phyloP scores from a whole-genome alignment of 2,888 invertebrate species.

The Scaptomyza parva region DNA sequence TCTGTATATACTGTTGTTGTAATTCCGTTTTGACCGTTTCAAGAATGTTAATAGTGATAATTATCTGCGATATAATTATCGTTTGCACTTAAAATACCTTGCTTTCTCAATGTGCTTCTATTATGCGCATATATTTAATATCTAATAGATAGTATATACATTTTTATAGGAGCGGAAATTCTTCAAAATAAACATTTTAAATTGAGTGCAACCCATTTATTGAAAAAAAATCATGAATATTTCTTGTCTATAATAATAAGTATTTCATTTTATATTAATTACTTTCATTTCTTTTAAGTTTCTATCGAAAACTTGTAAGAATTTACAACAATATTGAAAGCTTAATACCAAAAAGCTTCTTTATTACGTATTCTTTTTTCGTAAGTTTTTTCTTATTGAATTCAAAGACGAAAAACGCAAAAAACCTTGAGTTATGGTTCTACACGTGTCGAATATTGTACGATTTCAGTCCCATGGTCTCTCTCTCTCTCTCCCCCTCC shows the following conservation, averaged over 20 bases:
- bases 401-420: background rate
- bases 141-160: background rate
- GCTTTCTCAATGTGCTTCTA: background rate
- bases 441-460: slow-evolving; percentile 33
- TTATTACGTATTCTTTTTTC: background rate
- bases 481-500: background rate
- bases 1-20: too few species aligned
- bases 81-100: background rate
- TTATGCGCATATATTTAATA: slow-evolving; percentile 1
- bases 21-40: background rate
- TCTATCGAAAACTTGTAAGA: background rate
- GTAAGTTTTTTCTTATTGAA: slow-evolving; percentile 5
- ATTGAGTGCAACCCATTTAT: too few species aligned
- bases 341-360: background rate
- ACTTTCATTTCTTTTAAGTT: too few species aligned
- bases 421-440: slow-evolving; percentile 48
- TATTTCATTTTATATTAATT: too few species aligned
- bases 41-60: background rate
- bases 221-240: too few species aligned
- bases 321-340: too few species aligned
- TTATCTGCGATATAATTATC: background rate
- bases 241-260: too few species aligned
- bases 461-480: slow-evolving; percentile 48
- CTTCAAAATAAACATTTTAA: too few species aligned
- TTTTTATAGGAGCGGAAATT: too few species aligned